phyloP scores from a whole-genome alignment of 2,888 invertebrate species.

The Metalampra italica region DNA sequence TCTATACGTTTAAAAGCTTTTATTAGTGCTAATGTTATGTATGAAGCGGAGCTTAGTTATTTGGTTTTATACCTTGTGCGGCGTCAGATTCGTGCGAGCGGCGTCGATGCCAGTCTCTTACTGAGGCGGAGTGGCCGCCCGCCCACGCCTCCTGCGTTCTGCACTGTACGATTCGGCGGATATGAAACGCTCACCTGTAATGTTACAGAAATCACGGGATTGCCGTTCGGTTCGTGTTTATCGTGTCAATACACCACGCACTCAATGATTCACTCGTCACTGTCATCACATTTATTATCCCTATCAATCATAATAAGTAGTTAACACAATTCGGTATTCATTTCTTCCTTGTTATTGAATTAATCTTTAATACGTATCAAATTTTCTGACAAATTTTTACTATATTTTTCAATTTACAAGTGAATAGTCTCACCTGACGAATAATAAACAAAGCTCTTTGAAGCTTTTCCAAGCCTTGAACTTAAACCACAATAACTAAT shows the following conservation, averaged over 20 bases:
- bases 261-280: constrained; percentile 10
- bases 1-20: constrained; percentile 49
- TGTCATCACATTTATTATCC: constrained; percentile 12
- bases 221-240: constrained; percentile 14
- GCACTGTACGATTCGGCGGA: constrained; percentile 22
- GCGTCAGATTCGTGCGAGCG: constrained; percentile 75
- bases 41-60: constrained; percentile 30
- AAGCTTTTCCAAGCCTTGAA: constrained; percentile 55
- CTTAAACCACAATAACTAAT: constrained; percentile 39
- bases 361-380: too few species aligned
- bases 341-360: too few species aligned
- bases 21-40: constrained; percentile 68
- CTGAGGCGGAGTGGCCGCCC: constrained; percentile 48
- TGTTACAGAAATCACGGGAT: constrained; percentile 45
- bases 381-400: too few species aligned
- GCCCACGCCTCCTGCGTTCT: constrained; percentile 54
- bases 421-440: constrained; percentile 5
- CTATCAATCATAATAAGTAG: background rate
- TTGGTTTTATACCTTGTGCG: constrained; percentile 65
- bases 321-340: too few species aligned
- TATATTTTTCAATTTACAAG: too few species aligned
- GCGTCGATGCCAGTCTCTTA: constrained; percentile 70
- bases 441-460: constrained; percentile 19
- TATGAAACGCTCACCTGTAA: constrained; percentile 59
- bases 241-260: background rate